These are phyloP conservation scores for Holothuria scabra DNA, from an alignment of 53 echinoderm and acorn worm species.

Conservation along the genomic window DNA sequence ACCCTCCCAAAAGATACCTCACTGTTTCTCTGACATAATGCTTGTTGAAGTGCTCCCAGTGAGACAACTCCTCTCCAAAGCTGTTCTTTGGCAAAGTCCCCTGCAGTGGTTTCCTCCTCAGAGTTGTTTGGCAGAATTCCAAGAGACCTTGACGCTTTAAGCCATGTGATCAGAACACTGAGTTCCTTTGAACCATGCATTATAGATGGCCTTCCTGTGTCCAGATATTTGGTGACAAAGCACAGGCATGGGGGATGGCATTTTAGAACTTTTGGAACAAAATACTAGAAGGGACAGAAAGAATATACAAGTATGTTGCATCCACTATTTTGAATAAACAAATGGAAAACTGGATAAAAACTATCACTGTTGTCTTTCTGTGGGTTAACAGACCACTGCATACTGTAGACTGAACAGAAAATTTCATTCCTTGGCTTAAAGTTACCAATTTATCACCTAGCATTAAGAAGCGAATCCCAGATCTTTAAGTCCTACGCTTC, in stretches of 20 bases:
- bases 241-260: conserved; percentile 69
- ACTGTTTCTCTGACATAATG: conserved; percentile 71
- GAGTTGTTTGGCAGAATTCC: conserved; percentile 53
- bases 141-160: conserved; percentile 75
- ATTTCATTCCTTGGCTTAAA: no score
- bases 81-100: not conserved
- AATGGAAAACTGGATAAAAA: no score
- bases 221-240: conserved; percentile 72
- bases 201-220: not conserved
- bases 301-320: not conserved
- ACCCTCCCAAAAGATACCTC: conserved; percentile 59
- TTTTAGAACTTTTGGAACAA: conserved; percentile 78
- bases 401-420: no score
- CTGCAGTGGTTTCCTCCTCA: not conserved
- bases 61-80: conserved; percentile 88
- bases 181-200: conserved; percentile 51
- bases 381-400: no score
- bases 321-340: no score
- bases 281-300: conserved; percentile 65
- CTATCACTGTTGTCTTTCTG: no score
- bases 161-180: conserved; percentile 79
- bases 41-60: conserved; percentile 63
- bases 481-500: no score
- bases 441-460: no score
- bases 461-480: no score